Evolutionary conservation across 2,113 vertebrate genomes (phyloP), one percentile per base, ranked within the genome.

Genomic region (Cyanistes caeruleus): DNA sequence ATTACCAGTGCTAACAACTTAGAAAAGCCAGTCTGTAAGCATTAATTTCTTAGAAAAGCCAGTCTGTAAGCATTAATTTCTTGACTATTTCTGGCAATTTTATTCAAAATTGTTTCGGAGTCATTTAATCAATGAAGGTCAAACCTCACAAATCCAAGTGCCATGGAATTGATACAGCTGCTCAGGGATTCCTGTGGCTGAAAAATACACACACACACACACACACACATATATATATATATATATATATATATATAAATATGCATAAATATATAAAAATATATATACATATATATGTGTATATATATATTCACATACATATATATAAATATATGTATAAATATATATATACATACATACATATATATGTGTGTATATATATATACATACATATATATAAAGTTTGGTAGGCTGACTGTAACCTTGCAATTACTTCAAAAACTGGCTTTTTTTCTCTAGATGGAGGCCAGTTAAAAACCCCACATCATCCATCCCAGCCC

Each of bases 211-310:
- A 25, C 5, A 68, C 9, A 35, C 13, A n/a, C 7, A 33, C 4
- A 28, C 2, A 20, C 1, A 30, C 2, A 49, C 4, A 48, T 4
- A 28, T 4, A 17, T 13, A 30, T 7, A 19, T 10, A 30, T 5
- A 68, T 7, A 31, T 11, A 59, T 22, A n/a, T 15, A 22, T 43
- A 37, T 9, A 9, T 39, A 39, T 11, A 39, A 4, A 39, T 11
- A 39, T 10, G 10, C 39, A 39, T 11, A 39, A 11, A 33, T 25
- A 7, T 5, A 5, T 21, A 56, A 2, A 27, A 10, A 13, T 21
- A 30, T 7, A 19, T 11, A 30, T 5, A 67, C 7, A 35, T 11
- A 59, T 22, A 39, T 15, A 22, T 37, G 37, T 37, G 10, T 37
- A 37, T 9, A 37, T 37, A 37, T 37, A 37, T 37, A 37, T n/a